These are phyloP conservation scores for Callimorpha dominula DNA, from an alignment of 2,888 invertebrate species.

Conservation along the genomic window DNA sequence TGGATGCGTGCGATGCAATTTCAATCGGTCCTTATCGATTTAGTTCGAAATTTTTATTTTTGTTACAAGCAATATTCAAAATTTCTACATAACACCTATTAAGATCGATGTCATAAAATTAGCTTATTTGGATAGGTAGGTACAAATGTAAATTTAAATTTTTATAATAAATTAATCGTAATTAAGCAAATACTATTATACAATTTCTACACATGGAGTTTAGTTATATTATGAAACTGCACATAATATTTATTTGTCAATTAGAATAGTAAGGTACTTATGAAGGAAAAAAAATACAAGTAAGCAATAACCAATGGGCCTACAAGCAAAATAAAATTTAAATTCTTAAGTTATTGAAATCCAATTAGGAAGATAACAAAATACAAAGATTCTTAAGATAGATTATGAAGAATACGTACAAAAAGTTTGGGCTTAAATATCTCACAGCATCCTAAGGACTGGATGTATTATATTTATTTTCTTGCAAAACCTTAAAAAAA, in stretches of 20 bases:
- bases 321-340: background rate
- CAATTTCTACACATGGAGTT: too few relatives aligned
- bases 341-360: background rate
- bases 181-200: too few relatives aligned
- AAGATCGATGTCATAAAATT: background rate
- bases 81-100: background rate
- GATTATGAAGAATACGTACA: background rate
- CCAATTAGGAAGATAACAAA: too few relatives aligned
- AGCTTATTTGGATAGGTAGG: background rate
- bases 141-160: too few relatives aligned
- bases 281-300: too few relatives aligned
- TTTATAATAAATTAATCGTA: too few relatives aligned
- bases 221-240: too few relatives aligned
- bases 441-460: accelerated
- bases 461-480: background rate
- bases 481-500: background rate
- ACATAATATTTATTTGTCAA: too few relatives aligned
- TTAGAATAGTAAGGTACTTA: background rate
- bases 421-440: background rate
- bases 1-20: constrained; percentile 8
- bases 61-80: background rate
- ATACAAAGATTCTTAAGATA: background rate
- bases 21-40: constrained; percentile 9
- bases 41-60: background rate
- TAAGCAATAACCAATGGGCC: too few relatives aligned